A percentile compares a stretch with the other conserved stretches of the same genome.
These are phyloP conservation scores for Elegia similella DNA, from an alignment of 2,888 invertebrate genomes.

Conservation along the genomic window DNA sequence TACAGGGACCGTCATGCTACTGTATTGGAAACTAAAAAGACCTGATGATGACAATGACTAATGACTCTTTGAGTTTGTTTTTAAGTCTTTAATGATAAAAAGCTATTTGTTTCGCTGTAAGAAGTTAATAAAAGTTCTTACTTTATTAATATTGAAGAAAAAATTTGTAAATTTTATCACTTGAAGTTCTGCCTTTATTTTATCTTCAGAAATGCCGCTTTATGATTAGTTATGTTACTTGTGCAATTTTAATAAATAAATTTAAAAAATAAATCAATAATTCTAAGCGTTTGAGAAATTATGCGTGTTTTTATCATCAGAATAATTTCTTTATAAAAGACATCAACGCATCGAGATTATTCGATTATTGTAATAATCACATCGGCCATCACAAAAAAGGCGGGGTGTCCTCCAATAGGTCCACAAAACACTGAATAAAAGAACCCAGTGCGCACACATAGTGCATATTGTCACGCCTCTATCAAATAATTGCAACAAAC, in stretches of 20 bases:
- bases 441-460: neutral
- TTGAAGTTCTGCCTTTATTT: too few relatives aligned
- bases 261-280: neutral
- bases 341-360: slow-evolving; percentile 14
- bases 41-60: too few relatives aligned
- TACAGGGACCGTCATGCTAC: too few relatives aligned
- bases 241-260: too few relatives aligned
- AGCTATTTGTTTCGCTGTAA: too few relatives aligned
- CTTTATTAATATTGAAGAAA: too few relatives aligned
- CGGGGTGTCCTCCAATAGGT: slow-evolving; percentile 32
- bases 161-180: too few relatives aligned
- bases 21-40: too few relatives aligned
- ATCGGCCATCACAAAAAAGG: slow-evolving; percentile 38
- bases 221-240: neutral
- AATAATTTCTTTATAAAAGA: slow-evolving; percentile 17
- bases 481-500: slow-evolving; percentile 51
- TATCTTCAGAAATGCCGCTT: neutral
- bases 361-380: neutral
- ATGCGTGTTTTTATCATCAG: neutral
- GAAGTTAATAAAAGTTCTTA: too few relatives aligned
- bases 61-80: too few relatives aligned
- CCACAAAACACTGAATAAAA: slow-evolving; percentile 19
- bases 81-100: too few relatives aligned
- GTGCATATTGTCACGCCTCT: slow-evolving; percentile 40
- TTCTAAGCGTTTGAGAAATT: neutral